These are phyloP conservation scores for Molorchus minor DNA, from an alignment of 2,888 invertebrate genomes.

Conservation along the genomic window DNA sequence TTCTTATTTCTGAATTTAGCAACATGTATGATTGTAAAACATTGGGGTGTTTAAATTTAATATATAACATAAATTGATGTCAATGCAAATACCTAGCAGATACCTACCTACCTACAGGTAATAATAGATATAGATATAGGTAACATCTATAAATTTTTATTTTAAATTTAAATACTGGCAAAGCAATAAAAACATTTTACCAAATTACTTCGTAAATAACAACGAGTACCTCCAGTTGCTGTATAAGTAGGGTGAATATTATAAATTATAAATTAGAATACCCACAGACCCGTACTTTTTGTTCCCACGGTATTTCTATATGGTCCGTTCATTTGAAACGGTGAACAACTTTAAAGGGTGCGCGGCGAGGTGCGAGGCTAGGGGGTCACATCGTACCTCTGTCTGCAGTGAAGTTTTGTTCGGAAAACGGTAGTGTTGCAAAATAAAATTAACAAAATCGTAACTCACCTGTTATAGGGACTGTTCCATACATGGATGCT, in stretches of 20 bases:
- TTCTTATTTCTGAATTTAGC: too few relatives aligned
- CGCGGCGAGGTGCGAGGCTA: conserved; percentile 36
- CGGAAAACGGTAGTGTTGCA: conserved; percentile 26
- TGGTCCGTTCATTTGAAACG: conserved; percentile 23
- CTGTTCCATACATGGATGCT: conserved; percentile 90
- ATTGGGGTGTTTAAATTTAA: too few relatives aligned
- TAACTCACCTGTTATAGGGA: conserved; percentile 74
- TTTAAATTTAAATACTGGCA: not conserved
- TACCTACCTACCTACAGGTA: too few relatives aligned
- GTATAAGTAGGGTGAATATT: conserved; percentile 37
- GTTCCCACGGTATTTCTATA: conserved; percentile 32
- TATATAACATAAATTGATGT: too few relatives aligned
- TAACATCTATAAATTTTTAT: too few relatives aligned
- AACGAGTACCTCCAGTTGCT: conserved; percentile 16
- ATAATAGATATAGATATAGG: too few relatives aligned
- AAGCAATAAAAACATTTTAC: too few relatives aligned
- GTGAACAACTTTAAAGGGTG: conserved; percentile 27
- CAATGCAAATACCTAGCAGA: too few relatives aligned
- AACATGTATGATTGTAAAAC: too few relatives aligned
- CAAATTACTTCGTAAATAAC: too few relatives aligned
- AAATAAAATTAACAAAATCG: conserved; percentile 33
- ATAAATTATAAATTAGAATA: conserved; percentile 37
- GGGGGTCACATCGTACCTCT: conserved; percentile 27
- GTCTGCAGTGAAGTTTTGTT: conserved; percentile 30
- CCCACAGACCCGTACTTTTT: conserved; percentile 24